These are phyloP conservation scores for Drosophila prosaltans DNA, from an alignment of 1,140 invertebrate genomes.

Conservation along the genomic window DNA sequence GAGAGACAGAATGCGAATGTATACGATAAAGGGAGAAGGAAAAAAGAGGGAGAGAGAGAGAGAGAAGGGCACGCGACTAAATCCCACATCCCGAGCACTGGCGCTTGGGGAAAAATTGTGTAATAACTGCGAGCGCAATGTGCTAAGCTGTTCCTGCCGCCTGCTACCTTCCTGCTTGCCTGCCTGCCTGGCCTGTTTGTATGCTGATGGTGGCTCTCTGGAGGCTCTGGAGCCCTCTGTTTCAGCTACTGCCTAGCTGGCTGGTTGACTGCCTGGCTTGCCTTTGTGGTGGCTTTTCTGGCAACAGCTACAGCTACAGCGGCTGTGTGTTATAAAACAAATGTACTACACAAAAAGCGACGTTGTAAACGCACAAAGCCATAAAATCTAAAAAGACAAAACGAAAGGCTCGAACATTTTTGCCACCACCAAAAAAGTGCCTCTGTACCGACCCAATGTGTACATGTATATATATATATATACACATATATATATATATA, in stretches of 20 bases:
- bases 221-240: conserved; percentile 30
- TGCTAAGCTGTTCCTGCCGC: conserved; percentile 68
- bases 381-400: conserved; percentile 81
- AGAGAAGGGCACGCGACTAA: conserved; percentile 68
- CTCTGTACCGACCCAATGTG: conserved; percentile 10
- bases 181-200: background rate
- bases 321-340: conserved; percentile 74
- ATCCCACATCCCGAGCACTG: conserved; percentile 53
- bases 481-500: background rate
- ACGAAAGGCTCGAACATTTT: conserved; percentile 74
- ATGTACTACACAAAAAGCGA: conserved; percentile 75
- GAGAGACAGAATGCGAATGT: background rate
- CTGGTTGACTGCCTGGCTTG: background rate
- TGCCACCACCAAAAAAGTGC: conserved; percentile 74
- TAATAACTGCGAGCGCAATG: conserved; percentile 77
- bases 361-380: conserved; percentile 78
- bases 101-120: conserved; percentile 77
- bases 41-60: background rate
- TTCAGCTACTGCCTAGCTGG: background rate
- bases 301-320: conserved; percentile 10
- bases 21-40: background rate
- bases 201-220: conserved; percentile 35
- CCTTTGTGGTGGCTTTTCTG: conserved; percentile 41
- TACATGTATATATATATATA: background rate
- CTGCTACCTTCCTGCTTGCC: conserved; percentile 10